Evolutionary conservation across 2,113 vertebrate species (phyloP).

Genomic region (Chaetodon trifascialis): DNA sequence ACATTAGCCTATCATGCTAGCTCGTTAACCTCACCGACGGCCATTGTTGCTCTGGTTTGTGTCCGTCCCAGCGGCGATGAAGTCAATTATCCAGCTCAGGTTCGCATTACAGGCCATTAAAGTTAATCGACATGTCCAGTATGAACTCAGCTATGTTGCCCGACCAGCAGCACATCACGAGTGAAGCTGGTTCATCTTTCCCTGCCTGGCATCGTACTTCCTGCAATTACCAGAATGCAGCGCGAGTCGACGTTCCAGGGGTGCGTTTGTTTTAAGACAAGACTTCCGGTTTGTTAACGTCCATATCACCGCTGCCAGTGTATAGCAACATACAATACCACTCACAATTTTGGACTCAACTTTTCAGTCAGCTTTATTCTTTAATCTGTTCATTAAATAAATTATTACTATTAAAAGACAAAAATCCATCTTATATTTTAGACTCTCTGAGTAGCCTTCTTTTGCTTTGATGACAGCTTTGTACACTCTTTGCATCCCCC

Average conservation of each 20-base stretch:
- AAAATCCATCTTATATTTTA: no score
- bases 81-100: neutral
- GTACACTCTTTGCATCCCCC: no score
- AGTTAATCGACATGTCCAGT: rapidly evolving
- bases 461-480: no score
- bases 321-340: no score
- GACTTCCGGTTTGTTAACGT: neutral
- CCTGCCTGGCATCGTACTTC: neutral
- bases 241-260: neutral
- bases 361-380: no score
- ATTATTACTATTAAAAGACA: no score
- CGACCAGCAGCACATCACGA: neutral
- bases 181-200: neutral
- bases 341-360: no score
- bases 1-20: conserved; percentile 33
- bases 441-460: no score
- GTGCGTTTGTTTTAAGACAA: conserved; percentile 12
- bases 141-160: rapidly evolving
- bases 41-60: conserved; percentile 57
- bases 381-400: no score
- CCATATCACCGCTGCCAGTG: no score
- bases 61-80: neutral
- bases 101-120: conserved; percentile 30
- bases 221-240: conserved; percentile 56
- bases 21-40: conserved; percentile 61